phyloP scores from a whole-genome alignment of 2,888 invertebrate species.

The Philereme vetulata region DNA sequence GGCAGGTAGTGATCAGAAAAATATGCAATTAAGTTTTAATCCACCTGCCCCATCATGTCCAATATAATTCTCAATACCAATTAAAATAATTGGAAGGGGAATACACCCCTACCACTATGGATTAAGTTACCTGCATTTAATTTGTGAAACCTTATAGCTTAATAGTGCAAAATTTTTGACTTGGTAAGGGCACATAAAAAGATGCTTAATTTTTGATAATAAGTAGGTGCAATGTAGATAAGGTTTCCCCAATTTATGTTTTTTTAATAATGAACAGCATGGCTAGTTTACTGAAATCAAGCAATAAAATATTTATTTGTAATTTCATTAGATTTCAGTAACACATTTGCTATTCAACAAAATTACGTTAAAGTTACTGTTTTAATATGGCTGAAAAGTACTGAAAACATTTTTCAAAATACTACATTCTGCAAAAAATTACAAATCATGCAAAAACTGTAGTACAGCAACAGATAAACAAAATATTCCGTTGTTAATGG shows the following conservation, averaged over 20 bases:
- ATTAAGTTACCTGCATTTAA: slow-evolving; percentile 45
- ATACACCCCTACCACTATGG: slow-evolving; percentile 35
- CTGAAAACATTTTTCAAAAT: neutral
- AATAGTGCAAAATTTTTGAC: slow-evolving; percentile 12
- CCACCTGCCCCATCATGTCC: slow-evolving; percentile 29
- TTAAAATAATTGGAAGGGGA: slow-evolving; percentile 42
- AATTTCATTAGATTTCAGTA: no score
- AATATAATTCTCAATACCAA: slow-evolving; percentile 31
- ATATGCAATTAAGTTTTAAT: slow-evolving; percentile 16
- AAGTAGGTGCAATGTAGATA: no score
- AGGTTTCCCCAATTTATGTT: no score
- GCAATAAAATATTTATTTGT: no score
- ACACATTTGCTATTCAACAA: no score
- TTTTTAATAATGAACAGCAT: no score
- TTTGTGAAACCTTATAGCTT: slow-evolving; percentile 44
- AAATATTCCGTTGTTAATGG: slow-evolving; percentile 47
- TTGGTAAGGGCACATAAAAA: neutral
- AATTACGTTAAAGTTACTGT: no score
- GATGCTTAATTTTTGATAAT: neutral
- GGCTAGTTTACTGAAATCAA: no score
- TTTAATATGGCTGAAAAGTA: no score
- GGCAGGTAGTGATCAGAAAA: neutral
- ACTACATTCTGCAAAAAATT: slow-evolving; percentile 10
- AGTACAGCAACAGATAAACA: slow-evolving; percentile 38
- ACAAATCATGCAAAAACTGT: slow-evolving; percentile 19